phyloP scores from a whole-genome alignment of 2,113 vertebrate genomes.

The Sander lucioperca region DNA sequence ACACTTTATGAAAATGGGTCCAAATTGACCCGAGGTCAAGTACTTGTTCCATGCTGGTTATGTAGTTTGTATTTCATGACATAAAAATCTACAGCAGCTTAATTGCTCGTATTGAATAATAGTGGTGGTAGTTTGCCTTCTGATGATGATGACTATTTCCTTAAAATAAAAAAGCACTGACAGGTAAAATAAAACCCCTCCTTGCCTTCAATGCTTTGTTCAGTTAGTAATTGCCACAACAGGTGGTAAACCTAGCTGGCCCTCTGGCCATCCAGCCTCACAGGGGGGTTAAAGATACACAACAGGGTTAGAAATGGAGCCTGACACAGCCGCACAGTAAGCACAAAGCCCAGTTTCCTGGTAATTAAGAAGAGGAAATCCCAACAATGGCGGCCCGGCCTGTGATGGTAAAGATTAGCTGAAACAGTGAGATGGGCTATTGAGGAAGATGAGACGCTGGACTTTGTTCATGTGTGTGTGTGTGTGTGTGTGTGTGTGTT shows the following conservation, averaged over 20 bases:
- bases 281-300: slow-evolving; percentile 45
- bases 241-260: slow-evolving; percentile 77
- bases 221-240: slow-evolving; percentile 76
- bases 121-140: neutral
- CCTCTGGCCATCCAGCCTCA: slow-evolving; percentile 56
- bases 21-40: neutral
- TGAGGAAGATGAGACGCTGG: slow-evolving; percentile 74
- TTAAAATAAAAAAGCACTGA: slow-evolving; percentile 44
- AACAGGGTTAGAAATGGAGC: slow-evolving; percentile 68
- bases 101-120: neutral
- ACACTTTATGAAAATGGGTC: no score
- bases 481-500: slow-evolving; percentile 31
- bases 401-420: slow-evolving; percentile 74
- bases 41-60: neutral
- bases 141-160: slow-evolving; percentile 24
- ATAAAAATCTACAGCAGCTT: neutral
- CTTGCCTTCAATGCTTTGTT: slow-evolving; percentile 62
- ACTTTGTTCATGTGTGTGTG: slow-evolving; percentile 58
- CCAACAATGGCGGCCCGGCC: slow-evolving; percentile 65
- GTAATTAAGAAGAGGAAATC: slow-evolving; percentile 79
- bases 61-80: neutral
- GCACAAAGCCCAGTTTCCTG: slow-evolving; percentile 68
- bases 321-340: slow-evolving; percentile 63
- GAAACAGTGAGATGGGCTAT: slow-evolving; percentile 63
- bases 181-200: slow-evolving; percentile 36